Conservation (phyloP, 2,797 vertebrate species). For the Acanthornis magna region DNA sequence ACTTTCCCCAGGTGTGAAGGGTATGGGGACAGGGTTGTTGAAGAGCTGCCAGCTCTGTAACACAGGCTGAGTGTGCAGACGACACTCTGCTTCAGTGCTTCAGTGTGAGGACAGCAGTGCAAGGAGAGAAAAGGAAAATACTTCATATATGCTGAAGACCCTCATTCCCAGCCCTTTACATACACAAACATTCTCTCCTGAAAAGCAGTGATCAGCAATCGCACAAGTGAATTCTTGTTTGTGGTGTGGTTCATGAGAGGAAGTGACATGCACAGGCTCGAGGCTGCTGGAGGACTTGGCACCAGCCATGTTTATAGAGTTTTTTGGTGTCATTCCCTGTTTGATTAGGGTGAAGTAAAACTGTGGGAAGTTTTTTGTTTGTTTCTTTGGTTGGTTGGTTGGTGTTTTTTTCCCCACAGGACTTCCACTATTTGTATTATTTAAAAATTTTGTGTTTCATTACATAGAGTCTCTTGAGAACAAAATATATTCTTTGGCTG, state of each 20-base stretch:
- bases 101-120: background rate
- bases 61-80: background rate
- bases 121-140: background rate
- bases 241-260: background rate
- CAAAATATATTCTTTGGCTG: background rate
- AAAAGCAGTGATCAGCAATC: background rate
- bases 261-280: rapidly evolving
- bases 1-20: background rate
- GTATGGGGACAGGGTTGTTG: background rate
- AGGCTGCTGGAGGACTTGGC: background rate
- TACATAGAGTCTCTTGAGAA: background rate
- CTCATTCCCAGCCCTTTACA: background rate
- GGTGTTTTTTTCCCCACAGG: background rate
- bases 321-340: background rate
- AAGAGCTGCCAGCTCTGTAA: background rate
- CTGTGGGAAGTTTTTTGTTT: background rate
- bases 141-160: background rate
- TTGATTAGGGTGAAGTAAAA: background rate
- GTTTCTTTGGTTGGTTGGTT: background rate
- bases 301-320: background rate
- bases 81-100: too few relatives aligned
- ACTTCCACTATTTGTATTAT: background rate
- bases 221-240: background rate
- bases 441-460: background rate
- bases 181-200: background rate